Conservation (phyloP, 2,888 invertebrate species). For the Hirtodrosophila cameraria region DNA sequence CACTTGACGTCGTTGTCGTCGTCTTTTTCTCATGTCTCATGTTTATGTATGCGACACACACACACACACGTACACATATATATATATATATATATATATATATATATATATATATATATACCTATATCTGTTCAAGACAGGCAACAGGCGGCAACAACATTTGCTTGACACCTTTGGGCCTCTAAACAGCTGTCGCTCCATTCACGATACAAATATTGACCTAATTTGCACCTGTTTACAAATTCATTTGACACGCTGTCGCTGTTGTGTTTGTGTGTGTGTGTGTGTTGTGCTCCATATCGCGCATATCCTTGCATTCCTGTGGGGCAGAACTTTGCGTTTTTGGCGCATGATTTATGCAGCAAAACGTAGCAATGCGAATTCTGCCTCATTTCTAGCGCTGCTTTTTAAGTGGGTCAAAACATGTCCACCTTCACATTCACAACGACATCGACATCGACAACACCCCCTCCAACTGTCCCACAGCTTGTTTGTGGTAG, state of each 20-base stretch:
- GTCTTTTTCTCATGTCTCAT: constrained; percentile 51
- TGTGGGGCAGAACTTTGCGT: constrained; percentile 59
- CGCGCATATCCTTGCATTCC: constrained; percentile 30
- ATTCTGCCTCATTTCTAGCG: not conserved
- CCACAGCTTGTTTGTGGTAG: constrained; percentile 17
- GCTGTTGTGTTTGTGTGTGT: not conserved
- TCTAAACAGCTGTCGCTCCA: constrained; percentile 59
- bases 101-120: constrained; percentile 1
- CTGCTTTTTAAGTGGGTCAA: constrained; percentile 32
- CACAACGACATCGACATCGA: no score
- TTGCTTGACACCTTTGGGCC: constrained; percentile 29
- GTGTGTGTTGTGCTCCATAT: constrained; percentile 7
- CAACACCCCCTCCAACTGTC: constrained; percentile 1
- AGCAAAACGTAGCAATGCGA: constrained; percentile 41
- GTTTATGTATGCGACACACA: constrained; percentile 63
- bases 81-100: constrained; percentile 5
- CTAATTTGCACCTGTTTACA: constrained; percentile 75
- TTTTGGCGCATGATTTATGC: constrained; percentile 73
- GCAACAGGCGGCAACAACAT: constrained; percentile 32
- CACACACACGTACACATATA: constrained; percentile 21
- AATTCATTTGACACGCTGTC: constrained; percentile 63
- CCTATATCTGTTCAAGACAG: constrained; percentile 4
- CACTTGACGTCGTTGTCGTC: no score
- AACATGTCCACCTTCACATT: not conserved
- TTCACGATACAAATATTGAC: constrained; percentile 66